phyloP scores from a whole-genome alignment of 2,797 vertebrate species.

The Paguma larvata region DNA sequence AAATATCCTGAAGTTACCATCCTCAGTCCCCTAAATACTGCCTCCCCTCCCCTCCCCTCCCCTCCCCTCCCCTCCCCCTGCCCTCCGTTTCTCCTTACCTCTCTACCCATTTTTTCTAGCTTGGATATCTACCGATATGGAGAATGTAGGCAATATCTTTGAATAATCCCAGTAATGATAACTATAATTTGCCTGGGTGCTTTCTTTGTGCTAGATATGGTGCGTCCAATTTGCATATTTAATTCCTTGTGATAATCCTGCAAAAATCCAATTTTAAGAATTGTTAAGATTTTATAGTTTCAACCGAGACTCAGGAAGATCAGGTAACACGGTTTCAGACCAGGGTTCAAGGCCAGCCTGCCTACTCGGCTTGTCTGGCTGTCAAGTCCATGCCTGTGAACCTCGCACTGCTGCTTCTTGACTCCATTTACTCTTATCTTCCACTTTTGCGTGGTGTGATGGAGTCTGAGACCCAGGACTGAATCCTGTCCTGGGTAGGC shows the following conservation, averaged over 20 bases:
- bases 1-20: background rate
- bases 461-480: background rate
- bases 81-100: background rate
- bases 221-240: background rate
- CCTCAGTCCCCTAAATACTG: background rate
- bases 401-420: rapidly evolving
- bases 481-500: background rate
- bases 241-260: background rate
- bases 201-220: background rate
- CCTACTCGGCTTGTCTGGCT: too few species aligned
- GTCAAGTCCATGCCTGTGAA: too few species aligned
- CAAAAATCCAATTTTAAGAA: background rate
- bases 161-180: background rate
- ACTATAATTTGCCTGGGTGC: background rate
- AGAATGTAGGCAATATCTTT: background rate
- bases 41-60: too few species aligned
- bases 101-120: background rate
- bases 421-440: too few species aligned
- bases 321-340: background rate
- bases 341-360: background rate
- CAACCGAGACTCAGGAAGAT: background rate
- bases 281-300: background rate
- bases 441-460: rapidly evolving
- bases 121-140: background rate
- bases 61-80: too few species aligned